A percentile compares a stretch with the other conserved stretches of the same genome.
Conservation (phyloP, 2,888 invertebrate genomes). For the Ophion slaviceki region DNA sequence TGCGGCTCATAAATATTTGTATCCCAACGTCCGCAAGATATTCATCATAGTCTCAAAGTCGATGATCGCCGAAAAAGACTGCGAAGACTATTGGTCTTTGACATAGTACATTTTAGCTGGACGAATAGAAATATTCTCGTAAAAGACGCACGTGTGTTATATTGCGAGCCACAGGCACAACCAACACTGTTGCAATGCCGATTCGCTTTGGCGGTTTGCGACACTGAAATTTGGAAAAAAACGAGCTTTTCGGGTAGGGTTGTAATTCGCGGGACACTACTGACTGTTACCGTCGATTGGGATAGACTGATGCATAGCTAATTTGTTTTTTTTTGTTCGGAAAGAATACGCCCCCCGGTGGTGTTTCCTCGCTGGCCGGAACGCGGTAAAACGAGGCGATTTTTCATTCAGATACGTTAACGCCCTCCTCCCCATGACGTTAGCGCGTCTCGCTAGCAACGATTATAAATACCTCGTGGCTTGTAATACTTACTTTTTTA, state of each 20-base stretch:
- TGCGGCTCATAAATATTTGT: not conserved
- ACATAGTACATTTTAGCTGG: not conserved
- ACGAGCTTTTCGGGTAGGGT: too few relatives aligned
- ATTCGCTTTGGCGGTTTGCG: too few relatives aligned
- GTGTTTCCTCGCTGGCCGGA: not conserved
- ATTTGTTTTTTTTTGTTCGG: too few relatives aligned
- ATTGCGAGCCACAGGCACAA: too few relatives aligned
- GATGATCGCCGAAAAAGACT: not conserved
- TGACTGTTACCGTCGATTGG: too few relatives aligned
- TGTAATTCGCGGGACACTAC: too few relatives aligned
- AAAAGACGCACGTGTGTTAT: too few relatives aligned
- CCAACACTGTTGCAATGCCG: too few relatives aligned
- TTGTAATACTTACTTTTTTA: conserved; percentile 2
- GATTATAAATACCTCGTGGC: conserved; percentile 10
- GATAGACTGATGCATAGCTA: too few relatives aligned
- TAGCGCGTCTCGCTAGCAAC: not conserved
- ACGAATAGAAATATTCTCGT: not conserved
- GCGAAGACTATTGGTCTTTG: not conserved
- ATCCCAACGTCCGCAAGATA: not conserved
- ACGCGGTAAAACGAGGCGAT: conserved; percentile 22
- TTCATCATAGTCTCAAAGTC: not conserved
- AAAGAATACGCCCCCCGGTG: not conserved
- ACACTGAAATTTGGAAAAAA: too few relatives aligned
- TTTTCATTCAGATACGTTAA: conserved; percentile 9
- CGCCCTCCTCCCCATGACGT: conserved; percentile 1